phyloP scores from a whole-genome alignment of 37 sponge, comb jelly and placozoan species.

The Trichoplax adhaerens region DNA sequence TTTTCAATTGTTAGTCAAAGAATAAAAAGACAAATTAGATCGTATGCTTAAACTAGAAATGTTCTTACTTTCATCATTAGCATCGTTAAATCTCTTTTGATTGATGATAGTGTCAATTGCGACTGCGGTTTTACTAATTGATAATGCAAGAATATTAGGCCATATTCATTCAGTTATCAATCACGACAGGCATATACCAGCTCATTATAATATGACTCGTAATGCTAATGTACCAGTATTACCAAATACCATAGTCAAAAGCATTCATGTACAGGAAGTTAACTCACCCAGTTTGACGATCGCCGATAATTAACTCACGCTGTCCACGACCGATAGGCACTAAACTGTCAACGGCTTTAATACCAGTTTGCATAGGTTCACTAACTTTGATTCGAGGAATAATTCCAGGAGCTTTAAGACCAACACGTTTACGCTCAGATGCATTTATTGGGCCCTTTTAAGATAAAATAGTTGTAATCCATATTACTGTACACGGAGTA shows the following conservation, averaged over 20 bases:
- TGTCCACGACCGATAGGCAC: conserved; percentile 98
- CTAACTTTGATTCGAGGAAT: conserved; percentile 90
- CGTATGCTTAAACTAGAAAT: not conserved
- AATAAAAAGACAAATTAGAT: not conserved
- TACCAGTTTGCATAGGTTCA: conserved; percentile 96
- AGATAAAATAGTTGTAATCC: not conserved
- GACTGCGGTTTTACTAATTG: conserved; percentile 81
- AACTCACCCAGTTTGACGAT: conserved; percentile 79
- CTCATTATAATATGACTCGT: conserved; percentile 8
- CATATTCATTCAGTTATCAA: not conserved
- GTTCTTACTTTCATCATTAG: conserved; percentile 66
- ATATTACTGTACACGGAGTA: too few species aligned
- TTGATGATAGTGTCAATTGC: conserved; percentile 98
- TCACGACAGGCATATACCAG: not conserved
- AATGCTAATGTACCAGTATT: not conserved
- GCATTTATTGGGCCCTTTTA: conserved; percentile 65
- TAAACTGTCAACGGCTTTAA: conserved; percentile 95
- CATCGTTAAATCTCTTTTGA: conserved; percentile 89
- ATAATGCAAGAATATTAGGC: not conserved
- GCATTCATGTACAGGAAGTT: not conserved
- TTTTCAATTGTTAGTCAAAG: not conserved
- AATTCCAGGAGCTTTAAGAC: conserved; percentile 96
- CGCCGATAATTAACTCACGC: conserved; percentile 96
- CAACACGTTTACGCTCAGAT: conserved; percentile 54
- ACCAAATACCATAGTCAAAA: not conserved